Conservation (phyloP, 2,797 vertebrate species). For the Channa striata region DNA sequence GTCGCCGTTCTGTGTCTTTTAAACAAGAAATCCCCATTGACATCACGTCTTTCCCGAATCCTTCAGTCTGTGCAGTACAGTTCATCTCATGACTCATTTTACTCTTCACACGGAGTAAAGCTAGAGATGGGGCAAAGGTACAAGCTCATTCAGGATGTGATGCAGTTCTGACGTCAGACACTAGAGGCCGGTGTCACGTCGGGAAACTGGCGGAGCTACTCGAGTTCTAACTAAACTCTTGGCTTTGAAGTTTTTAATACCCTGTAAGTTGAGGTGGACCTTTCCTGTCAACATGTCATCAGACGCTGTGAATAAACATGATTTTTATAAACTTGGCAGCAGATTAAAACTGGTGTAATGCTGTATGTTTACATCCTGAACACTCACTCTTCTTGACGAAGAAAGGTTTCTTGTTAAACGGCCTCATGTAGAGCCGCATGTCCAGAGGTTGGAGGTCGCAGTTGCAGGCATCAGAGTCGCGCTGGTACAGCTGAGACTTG, state of each 20-base stretch:
- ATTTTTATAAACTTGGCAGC: no score
- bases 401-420: constrained; percentile 86
- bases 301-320: no score
- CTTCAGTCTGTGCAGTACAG: no score
- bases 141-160: neutral
- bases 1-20: no score
- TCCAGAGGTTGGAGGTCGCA: constrained; percentile 79
- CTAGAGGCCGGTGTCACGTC: constrained; percentile 36
- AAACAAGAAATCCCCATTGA: no score
- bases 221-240: neutral
- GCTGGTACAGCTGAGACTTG: constrained; percentile 86
- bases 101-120: no score
- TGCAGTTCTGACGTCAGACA: constrained; percentile 27
- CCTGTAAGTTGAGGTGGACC: no score
- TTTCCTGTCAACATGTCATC: no score
- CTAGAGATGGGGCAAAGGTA: no score
- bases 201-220: neutral
- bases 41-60: no score
- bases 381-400: constrained; percentile 93
- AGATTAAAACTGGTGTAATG: no score
- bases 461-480: constrained; percentile 78
- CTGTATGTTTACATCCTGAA: neutral
- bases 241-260: no score
- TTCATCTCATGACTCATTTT: neutral
- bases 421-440: constrained; percentile 42